Conservation (phyloP, 2,113 vertebrate species). For the Nyctibius bracteatus region DNA sequence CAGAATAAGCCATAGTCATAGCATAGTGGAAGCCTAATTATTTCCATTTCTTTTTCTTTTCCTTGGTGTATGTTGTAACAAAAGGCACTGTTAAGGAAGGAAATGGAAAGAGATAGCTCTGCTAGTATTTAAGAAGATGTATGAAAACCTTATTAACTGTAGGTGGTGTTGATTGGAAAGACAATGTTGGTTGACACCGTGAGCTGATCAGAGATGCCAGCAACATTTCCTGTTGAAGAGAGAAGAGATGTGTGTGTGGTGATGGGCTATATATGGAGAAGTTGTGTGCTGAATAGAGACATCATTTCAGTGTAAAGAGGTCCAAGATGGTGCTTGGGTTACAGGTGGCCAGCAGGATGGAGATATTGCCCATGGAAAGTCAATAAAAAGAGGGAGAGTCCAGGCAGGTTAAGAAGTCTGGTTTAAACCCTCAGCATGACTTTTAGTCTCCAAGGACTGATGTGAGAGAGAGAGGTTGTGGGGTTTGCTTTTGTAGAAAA, state of each 20-base stretch:
- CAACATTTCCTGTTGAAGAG: not conserved
- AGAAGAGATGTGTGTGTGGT: not conserved
- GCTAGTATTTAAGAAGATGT: not conserved
- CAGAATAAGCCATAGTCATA: not conserved
- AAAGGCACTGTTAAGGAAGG: not conserved
- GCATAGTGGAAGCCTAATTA: not conserved
- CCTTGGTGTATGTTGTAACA: not conserved
- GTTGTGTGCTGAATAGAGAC: not conserved
- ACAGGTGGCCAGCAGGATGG: not conserved
- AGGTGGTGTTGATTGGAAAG: not conserved
- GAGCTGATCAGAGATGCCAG: not conserved
- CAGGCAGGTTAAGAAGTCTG: not conserved
- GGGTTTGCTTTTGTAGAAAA: not conserved
- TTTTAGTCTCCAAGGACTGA: not conserved
- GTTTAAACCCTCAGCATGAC: not conserved
- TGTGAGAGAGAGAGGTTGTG: not conserved
- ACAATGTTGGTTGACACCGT: not conserved
- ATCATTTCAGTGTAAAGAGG: not conserved
- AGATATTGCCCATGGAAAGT: not conserved
- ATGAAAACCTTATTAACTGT: not conserved
- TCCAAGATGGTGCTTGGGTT: not conserved
- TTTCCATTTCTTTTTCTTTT: not conserved
- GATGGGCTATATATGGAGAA: not conserved
- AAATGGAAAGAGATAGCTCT: not conserved
- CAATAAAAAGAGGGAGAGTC: not conserved